Evolutionary conservation across 2,113 vertebrate genomes (phyloP).

Genomic region (Mormoops blainvillei): DNA sequence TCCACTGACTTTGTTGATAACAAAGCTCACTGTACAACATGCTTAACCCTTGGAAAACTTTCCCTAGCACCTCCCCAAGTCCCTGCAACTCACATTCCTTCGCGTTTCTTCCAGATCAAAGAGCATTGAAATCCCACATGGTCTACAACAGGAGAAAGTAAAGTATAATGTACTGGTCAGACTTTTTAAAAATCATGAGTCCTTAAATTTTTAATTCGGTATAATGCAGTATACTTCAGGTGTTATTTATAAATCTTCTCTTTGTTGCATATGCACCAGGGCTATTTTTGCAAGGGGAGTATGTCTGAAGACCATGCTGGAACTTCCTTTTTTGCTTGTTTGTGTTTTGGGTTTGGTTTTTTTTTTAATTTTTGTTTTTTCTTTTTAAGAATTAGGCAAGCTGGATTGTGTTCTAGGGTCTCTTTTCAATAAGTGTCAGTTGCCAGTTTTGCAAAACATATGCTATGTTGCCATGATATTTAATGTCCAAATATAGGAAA

Average conservation of each 20-base stretch:
- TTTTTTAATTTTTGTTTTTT: neutral
- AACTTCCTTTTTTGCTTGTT: neutral
- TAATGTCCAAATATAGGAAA: neutral
- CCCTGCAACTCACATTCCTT: neutral
- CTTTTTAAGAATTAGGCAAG: neutral
- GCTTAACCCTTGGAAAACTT: neutral
- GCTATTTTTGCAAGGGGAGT: neutral
- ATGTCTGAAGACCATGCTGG: neutral
- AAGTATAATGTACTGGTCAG: neutral
- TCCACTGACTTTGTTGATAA: neutral
- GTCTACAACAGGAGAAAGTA: neutral
- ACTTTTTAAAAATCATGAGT: constrained; percentile 14
- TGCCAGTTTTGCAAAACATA: constrained; percentile 20
- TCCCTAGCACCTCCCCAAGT: neutral
- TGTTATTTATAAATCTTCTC: constrained; percentile 11
- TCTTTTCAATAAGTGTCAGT: neutral
- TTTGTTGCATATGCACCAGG: neutral
- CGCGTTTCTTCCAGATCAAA: neutral
- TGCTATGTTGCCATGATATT: neutral
- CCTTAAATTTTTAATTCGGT: constrained; percentile 34
- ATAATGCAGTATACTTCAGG: neutral
- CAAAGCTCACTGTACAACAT: neutral
- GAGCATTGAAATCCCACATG: neutral
- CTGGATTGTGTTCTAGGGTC: neutral
- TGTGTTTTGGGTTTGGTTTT: neutral